Evolutionary conservation across 2,888 invertebrate genomes (phyloP).

Genomic region (Stenodema calcarata): DNA sequence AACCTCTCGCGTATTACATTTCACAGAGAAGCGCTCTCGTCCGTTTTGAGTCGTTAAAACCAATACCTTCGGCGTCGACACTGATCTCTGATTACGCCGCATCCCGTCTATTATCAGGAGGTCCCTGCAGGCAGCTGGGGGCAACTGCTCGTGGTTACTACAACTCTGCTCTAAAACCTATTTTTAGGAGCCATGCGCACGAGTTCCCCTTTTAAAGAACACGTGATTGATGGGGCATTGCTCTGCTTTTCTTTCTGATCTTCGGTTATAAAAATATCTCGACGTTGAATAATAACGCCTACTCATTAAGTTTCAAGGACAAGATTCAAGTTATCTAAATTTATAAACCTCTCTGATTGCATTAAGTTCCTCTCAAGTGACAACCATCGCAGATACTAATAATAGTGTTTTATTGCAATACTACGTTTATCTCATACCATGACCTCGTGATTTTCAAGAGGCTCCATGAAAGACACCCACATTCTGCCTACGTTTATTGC

Average conservation of each 20-base stretch:
- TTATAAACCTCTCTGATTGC: background rate
- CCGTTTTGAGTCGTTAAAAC: background rate
- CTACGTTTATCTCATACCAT: too few species aligned
- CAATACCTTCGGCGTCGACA: background rate
- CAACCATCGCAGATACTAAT: too few species aligned
- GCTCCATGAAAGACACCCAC: too few species aligned
- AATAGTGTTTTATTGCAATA: too few species aligned
- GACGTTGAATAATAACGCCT: background rate
- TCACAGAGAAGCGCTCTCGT: background rate
- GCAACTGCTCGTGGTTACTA: background rate
- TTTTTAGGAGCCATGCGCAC: background rate
- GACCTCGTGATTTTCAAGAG: too few species aligned
- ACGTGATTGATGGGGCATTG: background rate
- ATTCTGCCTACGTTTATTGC: too few species aligned
- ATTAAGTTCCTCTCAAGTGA: too few species aligned
- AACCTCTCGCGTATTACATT: background rate
- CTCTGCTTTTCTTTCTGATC: background rate
- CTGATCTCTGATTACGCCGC: background rate
- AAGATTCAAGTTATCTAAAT: background rate
- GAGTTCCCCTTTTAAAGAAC: background rate
- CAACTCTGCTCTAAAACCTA: background rate
- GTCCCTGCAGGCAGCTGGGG: background rate
- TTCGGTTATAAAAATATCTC: background rate
- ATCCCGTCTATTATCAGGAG: background rate
- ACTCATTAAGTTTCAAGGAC: background rate